phyloP scores from a whole-genome alignment of 1,140 invertebrate species.

The Drosophila nigrodunni region DNA sequence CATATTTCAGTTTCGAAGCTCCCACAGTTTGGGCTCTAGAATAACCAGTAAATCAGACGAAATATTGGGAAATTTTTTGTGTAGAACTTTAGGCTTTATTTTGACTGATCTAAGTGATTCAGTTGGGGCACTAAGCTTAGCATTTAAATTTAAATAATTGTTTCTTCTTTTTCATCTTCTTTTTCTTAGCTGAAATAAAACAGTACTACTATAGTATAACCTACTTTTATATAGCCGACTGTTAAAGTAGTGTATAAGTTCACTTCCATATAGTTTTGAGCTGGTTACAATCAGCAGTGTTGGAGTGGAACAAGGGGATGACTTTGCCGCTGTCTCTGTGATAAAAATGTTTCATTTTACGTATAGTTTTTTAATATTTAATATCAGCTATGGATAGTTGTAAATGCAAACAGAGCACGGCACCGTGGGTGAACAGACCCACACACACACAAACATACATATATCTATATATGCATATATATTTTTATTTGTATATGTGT shows the following conservation, averaged over 20 bases:
- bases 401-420: slow-evolving; percentile 42
- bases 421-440: slow-evolving; percentile 4
- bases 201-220: no score
- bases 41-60: no score
- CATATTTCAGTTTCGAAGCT: no score
- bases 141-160: no score
- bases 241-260: slow-evolving; percentile 26
- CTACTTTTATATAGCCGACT: not conserved
- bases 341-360: slow-evolving; percentile 81
- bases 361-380: slow-evolving; percentile 83
- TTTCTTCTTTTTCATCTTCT: no score
- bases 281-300: slow-evolving; percentile 6
- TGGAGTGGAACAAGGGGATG: slow-evolving; percentile 4
- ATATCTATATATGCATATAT: not conserved
- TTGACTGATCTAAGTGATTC: no score
- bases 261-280: slow-evolving; percentile 5
- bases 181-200: no score
- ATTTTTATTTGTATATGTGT: slow-evolving; percentile 21
- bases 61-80: no score
- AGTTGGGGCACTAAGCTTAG: no score
- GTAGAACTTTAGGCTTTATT: no score
- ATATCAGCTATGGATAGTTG: slow-evolving; percentile 62
- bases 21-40: no score
- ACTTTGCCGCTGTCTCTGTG: slow-evolving; percentile 59
- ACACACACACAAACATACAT: not conserved